phyloP scores from a whole-genome alignment of 2,797 vertebrate species.

The Tragopan temminckii region DNA sequence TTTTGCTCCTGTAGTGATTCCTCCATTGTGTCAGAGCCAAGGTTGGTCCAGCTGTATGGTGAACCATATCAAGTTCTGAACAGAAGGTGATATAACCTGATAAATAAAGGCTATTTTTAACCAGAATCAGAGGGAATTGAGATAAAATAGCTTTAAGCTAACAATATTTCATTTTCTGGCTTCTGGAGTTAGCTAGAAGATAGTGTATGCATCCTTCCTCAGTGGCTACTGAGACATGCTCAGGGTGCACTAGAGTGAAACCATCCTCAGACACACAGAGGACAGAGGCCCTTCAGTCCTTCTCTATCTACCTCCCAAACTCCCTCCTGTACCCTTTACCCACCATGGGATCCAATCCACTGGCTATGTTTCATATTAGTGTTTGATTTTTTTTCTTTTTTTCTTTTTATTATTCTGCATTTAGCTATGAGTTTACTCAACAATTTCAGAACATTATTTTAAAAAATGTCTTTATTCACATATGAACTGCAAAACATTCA shows the following conservation, averaged over 20 bases:
- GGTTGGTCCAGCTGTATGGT: not conserved
- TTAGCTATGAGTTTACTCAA: not conserved
- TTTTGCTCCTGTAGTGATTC: not conserved
- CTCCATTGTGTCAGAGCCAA: not conserved
- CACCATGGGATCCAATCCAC: not conserved
- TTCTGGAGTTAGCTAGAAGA: not conserved
- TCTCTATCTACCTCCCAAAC: not conserved
- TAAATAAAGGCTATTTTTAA: not conserved
- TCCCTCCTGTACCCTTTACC: not conserved
- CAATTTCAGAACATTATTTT: not conserved
- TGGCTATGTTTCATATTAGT: not conserved
- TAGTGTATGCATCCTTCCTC: not conserved
- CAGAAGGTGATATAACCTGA: not conserved
- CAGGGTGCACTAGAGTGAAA: not conserved
- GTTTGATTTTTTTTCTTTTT: not conserved
- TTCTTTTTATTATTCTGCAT: not conserved
- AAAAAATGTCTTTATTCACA: slow-evolving; percentile 20
- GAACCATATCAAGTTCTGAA: not conserved
- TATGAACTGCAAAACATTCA: not conserved
- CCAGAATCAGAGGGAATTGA: not conserved
- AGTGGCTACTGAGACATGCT: not conserved
- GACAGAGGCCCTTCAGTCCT: not conserved
- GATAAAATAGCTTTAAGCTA: not conserved
- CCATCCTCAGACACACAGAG: not conserved
- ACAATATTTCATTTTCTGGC: not conserved